Conservation (phyloP, 2,888 invertebrate genomes). For the Ypsolopha sequella region DNA sequence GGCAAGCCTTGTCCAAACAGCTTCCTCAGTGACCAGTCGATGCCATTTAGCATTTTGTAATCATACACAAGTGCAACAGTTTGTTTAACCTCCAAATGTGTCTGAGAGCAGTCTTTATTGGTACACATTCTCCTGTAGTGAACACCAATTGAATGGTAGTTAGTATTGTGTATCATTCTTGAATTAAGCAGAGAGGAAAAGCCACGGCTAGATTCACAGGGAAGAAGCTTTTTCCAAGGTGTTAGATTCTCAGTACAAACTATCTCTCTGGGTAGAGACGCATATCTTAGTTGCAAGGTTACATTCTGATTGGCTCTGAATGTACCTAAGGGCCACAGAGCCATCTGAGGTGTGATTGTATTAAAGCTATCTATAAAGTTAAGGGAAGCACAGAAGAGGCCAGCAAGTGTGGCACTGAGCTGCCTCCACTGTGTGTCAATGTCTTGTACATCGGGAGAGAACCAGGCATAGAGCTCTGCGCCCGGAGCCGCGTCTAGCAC, state of each 20-base stretch:
- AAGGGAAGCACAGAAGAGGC: conserved; percentile 95
- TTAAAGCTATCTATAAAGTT: conserved; percentile 92
- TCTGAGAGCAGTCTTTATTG: conserved; percentile 67
- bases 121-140: conserved; percentile 86
- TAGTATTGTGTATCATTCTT: conserved; percentile 90
- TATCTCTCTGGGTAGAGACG: conserved; percentile 94
- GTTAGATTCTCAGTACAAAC: conserved; percentile 99
- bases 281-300: conserved; percentile 78
- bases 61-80: conserved; percentile 92
- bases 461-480: conserved; percentile 96
- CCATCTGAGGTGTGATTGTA: conserved; percentile 86
- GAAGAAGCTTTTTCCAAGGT: conserved; percentile 97
- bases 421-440: conserved; percentile 90
- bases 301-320: conserved; percentile 54
- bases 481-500: conserved; percentile 91
- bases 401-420: conserved; percentile 91
- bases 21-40: conserved; percentile 89
- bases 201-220: conserved; percentile 93
- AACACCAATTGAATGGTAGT: conserved; percentile 91
- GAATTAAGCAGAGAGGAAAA: conserved; percentile 91
- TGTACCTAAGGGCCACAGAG: conserved; percentile 83
- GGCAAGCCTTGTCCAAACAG: conserved; percentile 89
- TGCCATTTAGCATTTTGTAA: conserved; percentile 73
- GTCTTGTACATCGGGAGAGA: conserved; percentile 74
- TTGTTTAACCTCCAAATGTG: conserved; percentile 84